Conservation (phyloP, 2,888 invertebrate genomes). For the Notodonta ziczac region DNA sequence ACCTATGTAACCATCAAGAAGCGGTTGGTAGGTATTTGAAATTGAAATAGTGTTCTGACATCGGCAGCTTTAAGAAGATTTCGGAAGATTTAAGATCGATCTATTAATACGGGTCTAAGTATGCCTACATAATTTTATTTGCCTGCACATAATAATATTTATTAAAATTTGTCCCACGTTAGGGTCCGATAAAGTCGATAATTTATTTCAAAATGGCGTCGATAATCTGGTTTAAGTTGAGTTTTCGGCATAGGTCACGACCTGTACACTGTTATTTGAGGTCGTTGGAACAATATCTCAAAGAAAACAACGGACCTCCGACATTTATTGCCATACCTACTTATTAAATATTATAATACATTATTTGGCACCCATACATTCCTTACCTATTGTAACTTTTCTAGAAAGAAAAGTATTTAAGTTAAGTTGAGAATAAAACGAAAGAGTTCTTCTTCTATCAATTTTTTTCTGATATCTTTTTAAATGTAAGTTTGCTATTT, state of each 20-base stretch:
- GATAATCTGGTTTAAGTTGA: constrained; percentile 7
- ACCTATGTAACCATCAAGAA: too few species aligned
- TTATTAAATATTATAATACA: background rate
- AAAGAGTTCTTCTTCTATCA: too few species aligned
- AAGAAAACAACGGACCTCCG: background rate
- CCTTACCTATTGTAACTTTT: too few species aligned
- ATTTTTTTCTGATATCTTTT: too few species aligned
- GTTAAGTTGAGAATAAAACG: too few species aligned
- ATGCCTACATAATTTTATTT: background rate
- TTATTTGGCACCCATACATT: background rate
- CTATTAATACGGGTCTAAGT: background rate
- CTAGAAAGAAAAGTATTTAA: too few species aligned
- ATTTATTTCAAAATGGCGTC: constrained; percentile 8
- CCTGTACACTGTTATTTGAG: constrained; percentile 2
- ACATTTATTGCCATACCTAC: constrained; percentile 1
- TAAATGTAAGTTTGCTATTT: too few species aligned
- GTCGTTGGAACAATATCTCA: constrained; percentile 3
- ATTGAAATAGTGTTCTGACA: too few species aligned
- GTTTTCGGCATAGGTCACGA: background rate
- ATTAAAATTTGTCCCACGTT: background rate
- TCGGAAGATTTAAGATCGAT: too few species aligned
- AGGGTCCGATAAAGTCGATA: constrained; percentile 5
- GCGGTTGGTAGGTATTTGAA: too few species aligned
- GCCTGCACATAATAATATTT: background rate
- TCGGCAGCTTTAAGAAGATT: too few species aligned